These are phyloP conservation scores for Alces alces DNA, from an alignment of 2,113 vertebrate species.

Conservation along the genomic window DNA sequence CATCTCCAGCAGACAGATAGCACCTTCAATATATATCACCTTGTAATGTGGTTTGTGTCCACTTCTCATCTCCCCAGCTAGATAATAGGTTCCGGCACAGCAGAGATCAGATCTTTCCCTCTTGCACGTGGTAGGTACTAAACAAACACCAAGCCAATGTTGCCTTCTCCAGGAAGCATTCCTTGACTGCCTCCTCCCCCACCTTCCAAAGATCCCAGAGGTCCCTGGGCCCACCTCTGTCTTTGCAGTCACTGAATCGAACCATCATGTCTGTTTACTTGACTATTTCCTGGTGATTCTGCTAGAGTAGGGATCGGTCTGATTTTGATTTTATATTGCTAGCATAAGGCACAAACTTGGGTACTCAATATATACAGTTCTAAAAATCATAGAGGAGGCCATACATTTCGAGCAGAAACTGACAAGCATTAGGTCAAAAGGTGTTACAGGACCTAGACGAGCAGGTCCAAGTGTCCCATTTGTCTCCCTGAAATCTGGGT, in stretches of 20 bases:
- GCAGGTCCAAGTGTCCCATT: background rate
- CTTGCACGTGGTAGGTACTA: background rate
- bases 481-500: conserved; percentile 32
- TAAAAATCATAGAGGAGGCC: background rate
- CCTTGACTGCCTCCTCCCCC: background rate
- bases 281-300: background rate
- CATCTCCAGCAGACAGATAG: background rate
- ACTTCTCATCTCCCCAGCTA: background rate
- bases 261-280: background rate
- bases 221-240: background rate
- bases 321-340: background rate
- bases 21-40: background rate
- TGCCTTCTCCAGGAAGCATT: background rate
- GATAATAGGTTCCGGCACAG: background rate
- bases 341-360: background rate
- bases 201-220: background rate
- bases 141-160: background rate
- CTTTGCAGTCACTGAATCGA: background rate
- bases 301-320: background rate
- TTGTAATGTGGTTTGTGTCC: background rate
- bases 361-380: background rate
- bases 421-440: background rate
- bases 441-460: background rate
- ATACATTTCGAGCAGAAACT: background rate
- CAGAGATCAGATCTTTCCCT: background rate